phyloP scores from a whole-genome alignment of 2,888 invertebrate genomes.

The Tolmerus cingulatus region DNA sequence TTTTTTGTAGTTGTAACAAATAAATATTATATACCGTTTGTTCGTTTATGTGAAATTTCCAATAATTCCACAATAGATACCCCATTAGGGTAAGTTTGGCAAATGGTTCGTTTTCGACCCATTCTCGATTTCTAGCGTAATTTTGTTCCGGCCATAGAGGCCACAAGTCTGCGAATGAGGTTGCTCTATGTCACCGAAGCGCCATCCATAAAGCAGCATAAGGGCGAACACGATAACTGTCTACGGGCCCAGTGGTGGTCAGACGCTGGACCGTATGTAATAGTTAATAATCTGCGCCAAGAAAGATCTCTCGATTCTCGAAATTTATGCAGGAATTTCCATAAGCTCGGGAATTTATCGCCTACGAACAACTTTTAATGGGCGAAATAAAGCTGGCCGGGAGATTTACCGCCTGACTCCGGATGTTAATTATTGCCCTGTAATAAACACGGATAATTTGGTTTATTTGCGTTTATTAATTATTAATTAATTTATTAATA shows the following conservation, averaged over 20 bases:
- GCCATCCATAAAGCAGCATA: constrained; percentile 18
- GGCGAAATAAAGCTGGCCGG: not conserved
- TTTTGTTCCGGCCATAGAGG: not conserved
- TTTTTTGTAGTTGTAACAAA: too few relatives aligned
- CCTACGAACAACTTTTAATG: constrained; percentile 1
- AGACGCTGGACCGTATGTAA: constrained; percentile 6
- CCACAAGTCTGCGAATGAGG: not conserved
- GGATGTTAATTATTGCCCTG: constrained; percentile 48
- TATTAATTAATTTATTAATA: constrained; percentile 49
- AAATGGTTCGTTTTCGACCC: not conserved
- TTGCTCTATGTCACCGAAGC: not conserved
- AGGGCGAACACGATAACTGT: constrained; percentile 1
- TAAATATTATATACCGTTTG: too few relatives aligned
- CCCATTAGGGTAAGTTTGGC: not conserved
- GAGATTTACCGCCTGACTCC: constrained; percentile 44
- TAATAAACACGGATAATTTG: constrained; percentile 48
- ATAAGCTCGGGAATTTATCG: constrained; percentile 31
- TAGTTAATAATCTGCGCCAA: constrained; percentile 33
- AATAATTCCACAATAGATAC: not conserved
- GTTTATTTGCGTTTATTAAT: constrained; percentile 49
- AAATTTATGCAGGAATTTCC: constrained; percentile 40
- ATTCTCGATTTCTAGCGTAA: not conserved
- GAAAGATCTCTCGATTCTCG: constrained; percentile 28
- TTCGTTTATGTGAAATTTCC: too few relatives aligned
- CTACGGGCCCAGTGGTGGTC: not conserved